Base-by-base conservation (phyloP, 1,140 invertebrate genomes). In the Mycetomoellerius zeteki region DNA sequence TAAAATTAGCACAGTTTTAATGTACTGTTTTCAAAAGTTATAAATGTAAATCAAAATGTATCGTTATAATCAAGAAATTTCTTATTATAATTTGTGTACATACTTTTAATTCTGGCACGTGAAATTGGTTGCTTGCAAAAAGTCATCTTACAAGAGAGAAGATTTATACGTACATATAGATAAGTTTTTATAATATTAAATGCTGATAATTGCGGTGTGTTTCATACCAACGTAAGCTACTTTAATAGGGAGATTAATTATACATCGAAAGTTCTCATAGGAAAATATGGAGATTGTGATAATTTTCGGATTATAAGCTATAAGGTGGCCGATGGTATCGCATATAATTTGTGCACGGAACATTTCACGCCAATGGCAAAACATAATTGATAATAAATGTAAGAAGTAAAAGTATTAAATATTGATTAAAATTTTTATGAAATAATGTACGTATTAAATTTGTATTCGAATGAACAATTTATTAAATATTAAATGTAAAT, bases 211-310 rank as follows among this genome's bases (percentile, higher is more conserved):
- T 33, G 8, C 14, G 33, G 8, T n/a, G 30, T 65, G 1, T n/a
- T 65, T 19, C 19, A n/a, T n/a, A 30, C 8, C 1, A 58, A 58
- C 8, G 8, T 65, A 65, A 65, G 30, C 30, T 30, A 8, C 27
- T 37, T 64, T 33, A 65, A 65, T 65, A 65, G 19, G 19, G 19
- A 65, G 19, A 65, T 65, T 65, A 65, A 65, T 65, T 65, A n/a
- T n/a, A n/a, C 3, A 16, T 65, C 30, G 62, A 65, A 65, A 65
- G 30, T 65, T 33, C 27, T 65, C 19, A n/a, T 65, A 65, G 14
- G 62, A 65, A 33, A 65, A 33, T 64, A 64, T 65, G 27, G 64
- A 43, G 64, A 43, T 67, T 30, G 10, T 0, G 33, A 67, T 43
- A 67, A 43, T 67, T 67, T 67, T 43, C 10, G 10, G 37, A 65